These are phyloP conservation scores for Oostethus manadensis DNA, from an alignment of 2,113 vertebrate genomes.

Conservation along the genomic window DNA sequence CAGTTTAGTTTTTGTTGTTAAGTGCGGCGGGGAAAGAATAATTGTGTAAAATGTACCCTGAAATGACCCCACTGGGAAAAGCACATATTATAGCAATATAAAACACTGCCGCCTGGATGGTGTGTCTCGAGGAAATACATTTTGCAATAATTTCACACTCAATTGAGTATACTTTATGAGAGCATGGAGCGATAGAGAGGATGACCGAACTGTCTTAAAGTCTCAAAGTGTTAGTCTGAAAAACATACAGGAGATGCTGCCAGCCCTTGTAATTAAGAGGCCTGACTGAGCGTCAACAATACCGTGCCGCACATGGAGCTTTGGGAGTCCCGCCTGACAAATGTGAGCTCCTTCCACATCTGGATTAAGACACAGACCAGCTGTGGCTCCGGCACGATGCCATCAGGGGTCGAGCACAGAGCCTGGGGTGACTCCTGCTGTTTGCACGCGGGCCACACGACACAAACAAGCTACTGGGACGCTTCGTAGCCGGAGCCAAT, in stretches of 20 bases:
- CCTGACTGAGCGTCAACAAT: constrained; percentile 2
- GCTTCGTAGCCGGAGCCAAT: constrained; percentile 38
- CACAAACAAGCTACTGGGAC: constrained; percentile 36
- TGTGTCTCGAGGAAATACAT: constrained; percentile 29
- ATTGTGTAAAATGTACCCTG: neutral
- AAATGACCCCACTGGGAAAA: constrained; percentile 20
- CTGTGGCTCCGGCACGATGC: constrained; percentile 44
- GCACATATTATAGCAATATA: neutral
- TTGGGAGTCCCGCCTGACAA: constrained; percentile 7
- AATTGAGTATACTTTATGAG: constrained; percentile 30
- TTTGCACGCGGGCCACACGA: constrained; percentile 37
- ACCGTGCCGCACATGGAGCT: constrained; percentile 11
- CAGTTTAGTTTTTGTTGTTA: neutral
- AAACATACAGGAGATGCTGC: constrained; percentile 7
- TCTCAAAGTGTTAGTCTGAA: neutral
- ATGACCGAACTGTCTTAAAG: constrained; percentile 18
- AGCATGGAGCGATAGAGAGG: neutral
- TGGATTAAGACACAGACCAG: constrained; percentile 42
- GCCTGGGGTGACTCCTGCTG: constrained; percentile 47
- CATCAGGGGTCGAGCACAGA: constrained; percentile 51
- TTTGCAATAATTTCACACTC: constrained; percentile 22
- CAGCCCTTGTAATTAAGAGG: constrained; percentile 21
- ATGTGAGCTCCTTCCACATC: constrained; percentile 37
- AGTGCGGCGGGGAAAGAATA: too few species aligned
- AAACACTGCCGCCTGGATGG: constrained; percentile 26